A percentile compares a stretch with the other conserved stretches of the same genome.
Conservation (phyloP, 2,888 invertebrate species). For the Aporophyla nigra region DNA sequence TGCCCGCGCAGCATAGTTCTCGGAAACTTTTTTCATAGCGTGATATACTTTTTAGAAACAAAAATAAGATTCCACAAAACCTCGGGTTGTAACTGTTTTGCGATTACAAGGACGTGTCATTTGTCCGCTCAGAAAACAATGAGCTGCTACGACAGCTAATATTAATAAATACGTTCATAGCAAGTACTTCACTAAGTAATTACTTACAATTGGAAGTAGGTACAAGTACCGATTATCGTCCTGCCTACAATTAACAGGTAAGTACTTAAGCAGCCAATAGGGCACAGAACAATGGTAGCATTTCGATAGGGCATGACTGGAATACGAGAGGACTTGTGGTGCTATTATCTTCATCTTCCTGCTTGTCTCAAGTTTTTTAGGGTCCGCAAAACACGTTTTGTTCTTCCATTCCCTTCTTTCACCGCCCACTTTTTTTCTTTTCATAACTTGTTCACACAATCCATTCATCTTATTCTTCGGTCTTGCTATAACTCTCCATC, state of each 20-base stretch:
- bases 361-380: background rate
- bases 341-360: background rate
- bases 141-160: background rate
- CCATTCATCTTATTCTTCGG: no score
- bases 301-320: conserved; percentile 32
- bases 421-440: background rate
- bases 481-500: background rate
- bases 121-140: conserved; percentile 2
- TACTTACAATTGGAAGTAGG: conserved; percentile 16
- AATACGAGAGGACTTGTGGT: background rate
- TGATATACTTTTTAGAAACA: background rate
- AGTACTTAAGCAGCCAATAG: background rate
- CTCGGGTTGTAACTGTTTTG: background rate
- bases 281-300: background rate
- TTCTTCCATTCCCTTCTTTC: background rate
- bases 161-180: conserved; percentile 8
- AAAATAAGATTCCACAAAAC: background rate
- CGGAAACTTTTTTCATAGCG: background rate
- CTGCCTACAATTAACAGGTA: conserved; percentile 7
- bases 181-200: conserved; percentile 8
- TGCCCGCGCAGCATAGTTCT: background rate
- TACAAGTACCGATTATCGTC: conserved; percentile 1
- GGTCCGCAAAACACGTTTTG: background rate
- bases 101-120: conserved; percentile 17
- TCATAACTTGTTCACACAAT: background rate